Conservation (phyloP, 1,140 invertebrate species). For the Drosophila micromelanica region DNA sequence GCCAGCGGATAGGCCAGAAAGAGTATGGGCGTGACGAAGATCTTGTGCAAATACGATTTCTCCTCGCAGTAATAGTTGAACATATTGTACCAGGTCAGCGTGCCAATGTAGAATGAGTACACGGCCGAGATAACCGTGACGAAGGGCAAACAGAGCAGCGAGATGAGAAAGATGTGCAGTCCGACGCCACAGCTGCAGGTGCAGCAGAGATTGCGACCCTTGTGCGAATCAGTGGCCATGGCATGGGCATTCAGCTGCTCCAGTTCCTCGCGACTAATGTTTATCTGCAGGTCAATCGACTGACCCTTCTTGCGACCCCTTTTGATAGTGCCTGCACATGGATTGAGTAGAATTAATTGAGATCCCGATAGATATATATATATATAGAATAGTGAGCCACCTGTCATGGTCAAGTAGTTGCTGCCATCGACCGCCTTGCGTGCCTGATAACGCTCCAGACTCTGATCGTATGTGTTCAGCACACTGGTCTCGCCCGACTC, state of each 20-base stretch:
- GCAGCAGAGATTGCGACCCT: constrained; percentile 85
- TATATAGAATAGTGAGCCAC: constrained; percentile 36
- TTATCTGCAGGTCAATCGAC: constrained; percentile 89
- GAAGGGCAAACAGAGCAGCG: constrained; percentile 88
- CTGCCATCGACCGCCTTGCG: constrained; percentile 85
- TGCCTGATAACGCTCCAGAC: constrained; percentile 85
- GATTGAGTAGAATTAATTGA: neutral
- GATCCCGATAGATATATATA: too few relatives aligned
- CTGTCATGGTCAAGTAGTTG: constrained; percentile 87
- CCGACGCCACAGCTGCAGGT: constrained; percentile 87
- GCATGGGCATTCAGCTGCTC: constrained; percentile 88
- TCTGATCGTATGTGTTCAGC: constrained; percentile 85
- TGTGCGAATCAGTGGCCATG: constrained; percentile 86
- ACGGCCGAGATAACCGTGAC: constrained; percentile 87
- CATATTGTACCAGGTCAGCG: constrained; percentile 91
- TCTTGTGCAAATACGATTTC: constrained; percentile 87
- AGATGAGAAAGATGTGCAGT: constrained; percentile 88
- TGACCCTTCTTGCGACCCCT: constrained; percentile 90
- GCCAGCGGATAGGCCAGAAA: constrained; percentile 90
- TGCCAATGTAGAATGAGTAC: constrained; percentile 91
- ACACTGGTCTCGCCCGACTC: constrained; percentile 85
- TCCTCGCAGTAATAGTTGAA: constrained; percentile 90
- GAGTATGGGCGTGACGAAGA: constrained; percentile 88
- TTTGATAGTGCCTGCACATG: constrained; percentile 88
- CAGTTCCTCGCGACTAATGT: constrained; percentile 89